A percentile compares a stretch with the other conserved stretches of the same genome.
Evolutionary conservation across 2,888 invertebrate species (phyloP).

Genomic region (Drosophila leonis): DNA sequence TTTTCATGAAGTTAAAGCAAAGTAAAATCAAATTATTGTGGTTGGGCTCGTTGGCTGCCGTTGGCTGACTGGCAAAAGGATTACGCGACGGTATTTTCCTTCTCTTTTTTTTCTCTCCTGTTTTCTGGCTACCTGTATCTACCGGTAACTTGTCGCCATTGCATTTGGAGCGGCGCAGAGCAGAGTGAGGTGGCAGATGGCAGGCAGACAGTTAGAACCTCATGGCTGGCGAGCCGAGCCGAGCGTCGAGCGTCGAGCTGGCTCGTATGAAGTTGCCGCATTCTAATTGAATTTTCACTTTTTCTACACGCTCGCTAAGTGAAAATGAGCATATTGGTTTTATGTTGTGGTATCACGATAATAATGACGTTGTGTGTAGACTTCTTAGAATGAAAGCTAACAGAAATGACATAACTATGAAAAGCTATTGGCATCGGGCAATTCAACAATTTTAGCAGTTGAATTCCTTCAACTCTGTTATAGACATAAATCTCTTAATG

Average conservation of each 20-base stretch:
- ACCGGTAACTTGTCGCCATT: slow-evolving; percentile 67
- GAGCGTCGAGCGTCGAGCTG: slow-evolving; percentile 47
- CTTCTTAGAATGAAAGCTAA: background rate
- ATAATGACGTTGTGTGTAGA: no score
- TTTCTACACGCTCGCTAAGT: slow-evolving; percentile 20
- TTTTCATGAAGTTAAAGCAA: slow-evolving; percentile 81
- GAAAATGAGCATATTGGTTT: background rate
- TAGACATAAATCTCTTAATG: no score
- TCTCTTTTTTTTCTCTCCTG: background rate
- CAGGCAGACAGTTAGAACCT: slow-evolving; percentile 62
- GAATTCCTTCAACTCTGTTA: no score
- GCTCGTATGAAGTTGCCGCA: slow-evolving; percentile 74
- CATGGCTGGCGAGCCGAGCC: slow-evolving; percentile 49
- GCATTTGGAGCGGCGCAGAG: slow-evolving; percentile 46
- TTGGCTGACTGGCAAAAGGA: slow-evolving; percentile 69
- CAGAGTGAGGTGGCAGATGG: background rate
- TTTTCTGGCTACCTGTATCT: slow-evolving; percentile 21
- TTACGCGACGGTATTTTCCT: slow-evolving; percentile 54
- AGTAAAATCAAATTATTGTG: slow-evolving; percentile 81
- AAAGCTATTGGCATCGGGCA: no score
- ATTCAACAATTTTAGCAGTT: background rate
- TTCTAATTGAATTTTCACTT: slow-evolving; percentile 81
- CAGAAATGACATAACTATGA: no score
- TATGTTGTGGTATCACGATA: background rate
- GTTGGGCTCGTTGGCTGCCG: slow-evolving; percentile 56